Conservation (phyloP, 1,140 invertebrate genomes). For the Oedothorax gibbosus region DNA sequence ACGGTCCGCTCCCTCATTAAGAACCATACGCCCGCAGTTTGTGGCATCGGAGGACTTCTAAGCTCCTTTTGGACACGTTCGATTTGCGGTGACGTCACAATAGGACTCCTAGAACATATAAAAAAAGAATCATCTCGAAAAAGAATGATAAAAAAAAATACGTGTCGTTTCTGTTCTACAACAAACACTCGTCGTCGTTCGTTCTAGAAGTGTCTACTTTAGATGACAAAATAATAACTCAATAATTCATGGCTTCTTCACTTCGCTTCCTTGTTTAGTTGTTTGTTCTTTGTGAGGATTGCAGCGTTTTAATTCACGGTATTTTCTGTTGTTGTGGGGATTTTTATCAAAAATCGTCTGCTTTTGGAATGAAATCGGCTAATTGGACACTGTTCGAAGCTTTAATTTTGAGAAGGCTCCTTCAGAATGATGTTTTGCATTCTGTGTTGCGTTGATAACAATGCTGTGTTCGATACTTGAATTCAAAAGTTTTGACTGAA, state of each 20-base stretch:
- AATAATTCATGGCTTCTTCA: conserved; percentile 51
- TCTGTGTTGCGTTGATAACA: neutral
- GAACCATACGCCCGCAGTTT: conserved; percentile 41
- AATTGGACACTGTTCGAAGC: neutral
- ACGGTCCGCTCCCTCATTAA: conserved; percentile 43
- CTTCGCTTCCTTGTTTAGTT: conserved; percentile 43
- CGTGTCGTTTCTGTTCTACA: conserved; percentile 45
- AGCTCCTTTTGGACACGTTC: conserved; percentile 60
- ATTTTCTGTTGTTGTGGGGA: neutral
- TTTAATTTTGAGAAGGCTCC: neutral
- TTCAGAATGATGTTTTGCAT: neutral
- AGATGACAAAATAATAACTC: conserved; percentile 61
- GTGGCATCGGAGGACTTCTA: conserved; percentile 43
- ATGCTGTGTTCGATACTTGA: no score
- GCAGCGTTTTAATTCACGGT: conserved; percentile 41
- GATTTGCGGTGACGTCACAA: conserved; percentile 47
- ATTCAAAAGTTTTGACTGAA: no score
- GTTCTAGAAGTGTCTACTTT: conserved; percentile 46
- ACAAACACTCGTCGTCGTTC: conserved; percentile 51
- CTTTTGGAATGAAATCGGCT: neutral
- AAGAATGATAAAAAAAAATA: conserved; percentile 31
- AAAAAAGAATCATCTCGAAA: neutral
- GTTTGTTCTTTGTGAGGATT: conserved; percentile 21
- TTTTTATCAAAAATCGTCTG: no score
- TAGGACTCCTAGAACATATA: neutral